A percentile compares a stretch with the other conserved stretches of the same genome.
These are phyloP conservation scores for Protaetia brevitarsis DNA, from an alignment of 1,140 invertebrate species.

Conservation along the genomic window DNA sequence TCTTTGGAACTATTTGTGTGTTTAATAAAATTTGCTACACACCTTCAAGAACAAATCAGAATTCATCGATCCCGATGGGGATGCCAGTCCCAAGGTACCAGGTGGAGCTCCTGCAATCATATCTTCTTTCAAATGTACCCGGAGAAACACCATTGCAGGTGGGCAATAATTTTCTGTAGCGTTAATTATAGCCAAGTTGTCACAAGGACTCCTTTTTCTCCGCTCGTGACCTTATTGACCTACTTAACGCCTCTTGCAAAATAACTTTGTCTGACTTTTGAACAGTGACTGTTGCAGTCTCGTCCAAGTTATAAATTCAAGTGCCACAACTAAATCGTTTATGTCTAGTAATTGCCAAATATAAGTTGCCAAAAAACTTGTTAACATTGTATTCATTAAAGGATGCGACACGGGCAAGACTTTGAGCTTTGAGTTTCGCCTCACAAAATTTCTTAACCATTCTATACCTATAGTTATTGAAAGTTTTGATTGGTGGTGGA, in stretches of 20 bases:
- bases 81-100: constrained; percentile 47
- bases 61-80: constrained; percentile 50
- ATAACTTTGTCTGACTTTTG: constrained; percentile 31
- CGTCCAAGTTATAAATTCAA: no score
- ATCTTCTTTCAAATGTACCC: constrained; percentile 34
- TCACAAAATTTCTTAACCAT: no score
- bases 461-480: no score
- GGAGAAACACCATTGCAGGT: constrained; percentile 43
- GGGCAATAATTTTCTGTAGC: constrained; percentile 39
- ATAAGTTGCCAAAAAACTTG: no score
- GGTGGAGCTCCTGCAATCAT: constrained; percentile 42
- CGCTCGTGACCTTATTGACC: neutral
- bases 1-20: constrained; percentile 34
- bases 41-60: constrained; percentile 38
- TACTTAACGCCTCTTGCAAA: neutral
- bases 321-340: no score
- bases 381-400: no score
- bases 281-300: no score
- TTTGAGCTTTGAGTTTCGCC: no score
- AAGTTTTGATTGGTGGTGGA: no score
- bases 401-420: no score
- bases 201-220: constrained; percentile 43
- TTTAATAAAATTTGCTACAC: constrained; percentile 48
- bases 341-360: no score
- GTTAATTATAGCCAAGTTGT: constrained; percentile 39